Conservation (phyloP, 1,140 invertebrate species). For the Aphelenchoides fujianensis region DNA sequence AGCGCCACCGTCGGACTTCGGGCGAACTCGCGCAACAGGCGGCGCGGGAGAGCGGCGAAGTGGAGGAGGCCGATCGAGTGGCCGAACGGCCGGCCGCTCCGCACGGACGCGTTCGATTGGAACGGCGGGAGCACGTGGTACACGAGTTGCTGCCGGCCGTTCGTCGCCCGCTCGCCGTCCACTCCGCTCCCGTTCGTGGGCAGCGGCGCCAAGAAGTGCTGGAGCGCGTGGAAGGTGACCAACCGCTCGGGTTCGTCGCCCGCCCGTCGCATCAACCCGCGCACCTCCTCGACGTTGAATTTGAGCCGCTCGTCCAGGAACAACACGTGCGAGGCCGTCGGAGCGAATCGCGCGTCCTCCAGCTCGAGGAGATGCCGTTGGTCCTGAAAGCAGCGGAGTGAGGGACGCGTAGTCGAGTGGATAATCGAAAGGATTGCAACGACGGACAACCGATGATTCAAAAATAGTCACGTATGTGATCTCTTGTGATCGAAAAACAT, state of each 20-base stretch:
- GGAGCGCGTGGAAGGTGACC: slow-evolving; percentile 11
- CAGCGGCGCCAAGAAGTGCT: too few relatives aligned
- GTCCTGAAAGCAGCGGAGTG: not conserved
- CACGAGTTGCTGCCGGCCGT: too few relatives aligned
- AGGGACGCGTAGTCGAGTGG: not conserved
- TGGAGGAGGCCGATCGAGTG: slow-evolving; percentile 5
- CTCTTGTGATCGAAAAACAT: not conserved
- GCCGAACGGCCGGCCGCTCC: not conserved
- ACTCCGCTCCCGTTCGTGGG: too few relatives aligned
- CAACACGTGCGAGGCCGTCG: not conserved
- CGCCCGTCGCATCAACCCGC: not conserved
- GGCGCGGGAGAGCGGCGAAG: slow-evolving; percentile 3
- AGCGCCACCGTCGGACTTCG: not conserved
- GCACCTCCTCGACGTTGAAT: not conserved
- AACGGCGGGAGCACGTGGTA: not conserved
- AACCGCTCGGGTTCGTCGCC: not conserved
- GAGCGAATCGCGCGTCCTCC: not conserved
- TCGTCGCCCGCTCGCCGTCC: too few relatives aligned
- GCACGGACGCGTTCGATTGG: not conserved
- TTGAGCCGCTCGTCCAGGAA: slow-evolving; percentile 1
- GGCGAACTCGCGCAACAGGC: not conserved
- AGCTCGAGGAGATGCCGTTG: not conserved
- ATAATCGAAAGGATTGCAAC: not conserved
- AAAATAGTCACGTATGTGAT: not conserved
- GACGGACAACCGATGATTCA: not conserved